Evolutionary conservation across 1,140 invertebrate species (phyloP), one percentile per base, ranked within the genome.

Genomic region (Anadara kagoshimensis): DNA sequence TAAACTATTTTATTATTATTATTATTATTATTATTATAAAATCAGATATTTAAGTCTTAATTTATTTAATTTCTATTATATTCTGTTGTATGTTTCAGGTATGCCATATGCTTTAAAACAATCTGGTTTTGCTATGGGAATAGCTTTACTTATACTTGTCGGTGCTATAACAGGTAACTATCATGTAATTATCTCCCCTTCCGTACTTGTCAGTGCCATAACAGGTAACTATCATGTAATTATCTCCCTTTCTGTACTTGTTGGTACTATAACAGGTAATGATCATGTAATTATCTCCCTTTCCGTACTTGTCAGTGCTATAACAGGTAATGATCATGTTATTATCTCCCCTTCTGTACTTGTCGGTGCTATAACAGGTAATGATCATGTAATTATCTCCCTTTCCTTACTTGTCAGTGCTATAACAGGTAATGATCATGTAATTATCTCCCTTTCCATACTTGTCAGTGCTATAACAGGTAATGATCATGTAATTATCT

Each of bases 31-130:
- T n/a, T n/a, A n/a, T n/a, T n/a, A n/a, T n/a, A n/a, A n/a, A n/a
- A n/a, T n/a, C n/a, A n/a, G n/a, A n/a, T n/a, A n/a, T n/a, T n/a
- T n/a, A n/a, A n/a, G n/a, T n/a, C n/a, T n/a, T n/a, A n/a, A n/a
- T n/a, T n/a, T n/a, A n/a, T n/a, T n/a, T n/a, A n/a, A n/a, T n/a
- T n/a, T n/a, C n/a, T n/a, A n/a, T n/a, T n/a, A n/a, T n/a, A n/a
- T n/a, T n/a, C n/a, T n/a, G n/a, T n/a, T 70, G 18, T 66, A 45
- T 73, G 86, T 89, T 79, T 73, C 93, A 91, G 94, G 94, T 51
- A 95, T 96, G 86, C 94, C 95, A 24, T 96, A 94, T 89, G 95
- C 95, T 5, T 88, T 96, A 11, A 92, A 94, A 78, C 92, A 95
- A 84, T 93, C 95, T 61, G 95, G 95, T 29, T 94, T 96, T 81